These are phyloP conservation scores for Diachasma alloeum DNA, from an alignment of 1,140 invertebrate genomes.

Conservation along the genomic window DNA sequence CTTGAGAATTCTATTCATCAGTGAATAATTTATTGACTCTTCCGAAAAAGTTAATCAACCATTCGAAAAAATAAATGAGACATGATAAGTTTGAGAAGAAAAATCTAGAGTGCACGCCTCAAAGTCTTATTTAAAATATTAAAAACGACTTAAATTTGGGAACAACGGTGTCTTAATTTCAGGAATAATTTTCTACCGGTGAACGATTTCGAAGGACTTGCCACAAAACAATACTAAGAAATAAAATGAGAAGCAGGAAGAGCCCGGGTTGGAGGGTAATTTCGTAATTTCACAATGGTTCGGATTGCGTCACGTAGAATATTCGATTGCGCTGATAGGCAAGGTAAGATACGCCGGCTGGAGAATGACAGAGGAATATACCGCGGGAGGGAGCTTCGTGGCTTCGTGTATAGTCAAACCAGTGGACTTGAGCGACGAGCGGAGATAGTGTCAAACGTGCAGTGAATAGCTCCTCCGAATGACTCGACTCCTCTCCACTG, in stretches of 20 bases:
- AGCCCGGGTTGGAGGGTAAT: not conserved
- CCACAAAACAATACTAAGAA: not conserved
- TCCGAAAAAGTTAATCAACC: too few relatives aligned
- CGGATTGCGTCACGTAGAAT: conserved; percentile 27
- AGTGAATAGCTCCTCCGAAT: not conserved
- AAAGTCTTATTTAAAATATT: too few relatives aligned
- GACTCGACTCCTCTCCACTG: not conserved
- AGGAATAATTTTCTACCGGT: too few relatives aligned
- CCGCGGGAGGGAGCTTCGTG: not conserved
- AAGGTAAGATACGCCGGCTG: not conserved
- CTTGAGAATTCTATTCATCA: too few relatives aligned
- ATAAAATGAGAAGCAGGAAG: not conserved
- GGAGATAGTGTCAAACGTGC: conserved; percentile 6
- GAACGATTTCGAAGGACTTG: too few relatives aligned
- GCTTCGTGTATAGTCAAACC: not conserved
- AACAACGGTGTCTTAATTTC: too few relatives aligned
- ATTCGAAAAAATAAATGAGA: too few relatives aligned
- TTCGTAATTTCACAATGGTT: conserved; percentile 15
- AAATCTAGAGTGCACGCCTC: too few relatives aligned
- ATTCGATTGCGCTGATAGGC: conserved; percentile 29
- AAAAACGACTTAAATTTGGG: too few relatives aligned
- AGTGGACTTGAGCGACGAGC: not conserved
- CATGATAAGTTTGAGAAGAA: too few relatives aligned
- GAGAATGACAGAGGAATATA: conserved; percentile 18
- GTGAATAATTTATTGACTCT: too few relatives aligned